Conservation (phyloP, 1,140 invertebrate species). For the Drosophila leontia region DNA sequence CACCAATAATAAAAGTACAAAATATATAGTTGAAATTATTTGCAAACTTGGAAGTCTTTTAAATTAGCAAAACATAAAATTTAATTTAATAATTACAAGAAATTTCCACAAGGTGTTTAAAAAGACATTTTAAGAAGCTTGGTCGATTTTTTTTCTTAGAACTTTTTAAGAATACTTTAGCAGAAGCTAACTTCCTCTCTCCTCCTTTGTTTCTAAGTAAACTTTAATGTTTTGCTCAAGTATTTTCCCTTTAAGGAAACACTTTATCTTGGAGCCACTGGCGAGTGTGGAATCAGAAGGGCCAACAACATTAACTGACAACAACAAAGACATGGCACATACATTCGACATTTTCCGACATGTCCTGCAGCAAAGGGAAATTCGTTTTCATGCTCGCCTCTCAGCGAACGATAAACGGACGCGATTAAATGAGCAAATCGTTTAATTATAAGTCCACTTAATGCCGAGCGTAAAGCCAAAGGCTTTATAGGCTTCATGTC, state of each 20-base stretch:
- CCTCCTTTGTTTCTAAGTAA: not conserved
- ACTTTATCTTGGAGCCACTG: slow-evolving; percentile 8
- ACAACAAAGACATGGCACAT: slow-evolving; percentile 28
- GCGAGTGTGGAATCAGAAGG: slow-evolving; percentile 6
- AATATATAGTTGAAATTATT: too few relatives aligned
- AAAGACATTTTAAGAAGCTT: too few relatives aligned
- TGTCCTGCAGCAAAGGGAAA: slow-evolving; percentile 48
- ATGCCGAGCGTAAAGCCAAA: slow-evolving; percentile 65
- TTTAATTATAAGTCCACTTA: slow-evolving; percentile 83
- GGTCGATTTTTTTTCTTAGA: too few relatives aligned
- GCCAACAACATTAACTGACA: slow-evolving; percentile 20
- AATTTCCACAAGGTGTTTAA: too few relatives aligned
- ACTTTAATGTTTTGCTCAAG: not conserved
- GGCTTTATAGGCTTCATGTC: slow-evolving; percentile 56
- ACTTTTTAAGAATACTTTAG: not conserved
- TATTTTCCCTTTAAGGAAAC: not conserved
- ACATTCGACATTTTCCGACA: slow-evolving; percentile 37
- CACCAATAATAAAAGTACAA: too few relatives aligned
- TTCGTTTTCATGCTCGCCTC: slow-evolving; percentile 33
- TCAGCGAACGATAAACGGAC: slow-evolving; percentile 64
- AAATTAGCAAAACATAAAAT: too few relatives aligned
- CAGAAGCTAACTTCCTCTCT: not conserved
- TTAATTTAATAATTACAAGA: too few relatives aligned
- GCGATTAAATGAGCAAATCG: slow-evolving; percentile 79
- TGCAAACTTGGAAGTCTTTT: too few relatives aligned